Evolutionary conservation across 2,113 vertebrate genomes (phyloP).

Genomic region (Crotalus viridis): DNA sequence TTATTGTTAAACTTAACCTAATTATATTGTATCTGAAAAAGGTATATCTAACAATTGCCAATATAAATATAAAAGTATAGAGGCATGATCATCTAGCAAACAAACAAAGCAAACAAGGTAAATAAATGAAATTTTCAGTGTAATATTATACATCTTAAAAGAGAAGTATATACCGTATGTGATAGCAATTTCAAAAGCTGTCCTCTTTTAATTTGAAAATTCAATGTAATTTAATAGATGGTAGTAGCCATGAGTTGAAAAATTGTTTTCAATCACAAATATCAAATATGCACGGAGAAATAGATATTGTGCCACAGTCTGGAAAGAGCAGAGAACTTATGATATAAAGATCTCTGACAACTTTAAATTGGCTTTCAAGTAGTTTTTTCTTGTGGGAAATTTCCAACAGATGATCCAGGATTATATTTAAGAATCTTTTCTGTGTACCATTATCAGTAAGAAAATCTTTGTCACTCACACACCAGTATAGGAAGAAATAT

Average conservation of each 20-base stretch:
- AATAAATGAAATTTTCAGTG: background rate
- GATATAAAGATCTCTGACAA: background rate
- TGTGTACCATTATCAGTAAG: background rate
- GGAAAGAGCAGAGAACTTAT: background rate
- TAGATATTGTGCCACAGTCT: background rate
- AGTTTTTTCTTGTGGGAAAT: background rate
- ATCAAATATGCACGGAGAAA: background rate
- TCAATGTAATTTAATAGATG: background rate
- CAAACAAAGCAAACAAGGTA: background rate
- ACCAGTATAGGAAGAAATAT: background rate
- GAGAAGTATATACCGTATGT: background rate
- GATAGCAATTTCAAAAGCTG: background rate
- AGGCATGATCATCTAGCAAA: background rate
- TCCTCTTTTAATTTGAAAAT: background rate
- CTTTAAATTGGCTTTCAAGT: background rate
- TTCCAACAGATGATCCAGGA: background rate
- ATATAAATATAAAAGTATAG: background rate
- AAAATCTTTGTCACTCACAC: background rate
- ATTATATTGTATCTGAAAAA: background rate
- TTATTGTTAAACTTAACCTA: background rate
- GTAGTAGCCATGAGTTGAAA: background rate
- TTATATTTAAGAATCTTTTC: background rate
- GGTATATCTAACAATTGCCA: background rate
- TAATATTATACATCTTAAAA: background rate
- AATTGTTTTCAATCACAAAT: background rate